These are phyloP conservation scores for Drosophila bipectinata DNA, from an alignment of 1,140 invertebrate species.

Conservation along the genomic window DNA sequence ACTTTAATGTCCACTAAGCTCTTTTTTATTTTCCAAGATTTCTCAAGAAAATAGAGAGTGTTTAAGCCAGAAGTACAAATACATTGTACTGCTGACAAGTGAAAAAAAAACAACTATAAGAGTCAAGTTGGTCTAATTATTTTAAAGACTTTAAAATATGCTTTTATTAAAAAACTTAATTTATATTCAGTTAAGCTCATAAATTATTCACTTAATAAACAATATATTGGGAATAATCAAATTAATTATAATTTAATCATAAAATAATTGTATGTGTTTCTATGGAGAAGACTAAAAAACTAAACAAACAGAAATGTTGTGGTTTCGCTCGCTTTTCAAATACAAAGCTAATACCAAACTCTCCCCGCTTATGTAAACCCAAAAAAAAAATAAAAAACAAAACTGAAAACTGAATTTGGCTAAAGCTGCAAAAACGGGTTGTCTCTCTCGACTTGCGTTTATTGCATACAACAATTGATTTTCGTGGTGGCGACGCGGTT, in stretches of 20 bases:
- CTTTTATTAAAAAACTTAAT: neutral
- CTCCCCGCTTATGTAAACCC: conserved; percentile 31
- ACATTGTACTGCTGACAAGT: neutral
- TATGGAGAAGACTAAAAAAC: neutral
- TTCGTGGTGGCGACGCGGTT: conserved; percentile 32
- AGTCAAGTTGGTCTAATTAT: too few species aligned
- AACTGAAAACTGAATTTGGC: conserved; percentile 35
- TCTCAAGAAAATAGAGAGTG: neutral
- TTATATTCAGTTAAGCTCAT: neutral
- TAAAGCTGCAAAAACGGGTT: conserved; percentile 31
- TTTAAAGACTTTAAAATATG: too few species aligned
- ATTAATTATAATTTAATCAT: neutral
- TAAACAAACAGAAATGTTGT: neutral
- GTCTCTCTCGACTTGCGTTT: conserved; percentile 42
- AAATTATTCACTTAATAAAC: neutral
- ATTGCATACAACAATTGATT: conserved; percentile 68
- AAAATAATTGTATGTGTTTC: neutral
- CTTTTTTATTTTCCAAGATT: neutral
- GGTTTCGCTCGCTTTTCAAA: neutral
- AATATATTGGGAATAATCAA: neutral
- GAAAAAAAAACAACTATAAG: too few species aligned
- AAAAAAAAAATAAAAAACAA: conserved; percentile 20
- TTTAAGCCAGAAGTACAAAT: neutral
- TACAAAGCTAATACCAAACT: conserved; percentile 1
- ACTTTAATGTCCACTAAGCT: conserved; percentile 32